phyloP scores from a whole-genome alignment of 2,797 vertebrate species.

The Pteropus rufus region DNA sequence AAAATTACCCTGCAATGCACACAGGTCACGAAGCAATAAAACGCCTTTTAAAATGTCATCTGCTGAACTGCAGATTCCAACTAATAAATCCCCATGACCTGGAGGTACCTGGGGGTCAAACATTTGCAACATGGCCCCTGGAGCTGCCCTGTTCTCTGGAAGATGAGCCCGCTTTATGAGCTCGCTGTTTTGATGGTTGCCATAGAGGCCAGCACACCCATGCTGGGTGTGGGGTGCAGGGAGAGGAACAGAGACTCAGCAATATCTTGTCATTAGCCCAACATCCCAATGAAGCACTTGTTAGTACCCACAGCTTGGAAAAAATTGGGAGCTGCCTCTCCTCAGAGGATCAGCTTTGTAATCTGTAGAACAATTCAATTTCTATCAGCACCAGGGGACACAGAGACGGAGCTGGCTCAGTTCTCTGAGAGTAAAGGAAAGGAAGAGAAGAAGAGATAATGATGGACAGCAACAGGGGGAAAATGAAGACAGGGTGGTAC shows the following conservation, averaged over 20 bases:
- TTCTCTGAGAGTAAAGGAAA: slow-evolving; percentile 57
- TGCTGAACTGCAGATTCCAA: slow-evolving; percentile 51
- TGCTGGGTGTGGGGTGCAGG: accelerated
- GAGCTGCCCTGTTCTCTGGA: slow-evolving; percentile 8
- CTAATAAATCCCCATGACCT: slow-evolving; percentile 70
- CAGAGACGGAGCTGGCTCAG: background rate
- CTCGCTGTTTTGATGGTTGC: background rate
- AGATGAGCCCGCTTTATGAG: slow-evolving; percentile 34
- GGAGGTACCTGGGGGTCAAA: slow-evolving; percentile 64
- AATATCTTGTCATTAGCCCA: slow-evolving; percentile 3
- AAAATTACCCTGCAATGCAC: slow-evolving; percentile 34
- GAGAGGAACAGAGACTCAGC: background rate
- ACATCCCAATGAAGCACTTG: background rate
- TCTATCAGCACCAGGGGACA: slow-evolving; percentile 61
- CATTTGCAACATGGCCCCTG: slow-evolving; percentile 41
- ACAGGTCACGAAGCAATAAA: slow-evolving; percentile 67
- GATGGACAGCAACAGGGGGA: background rate
- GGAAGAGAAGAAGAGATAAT: slow-evolving; percentile 9
- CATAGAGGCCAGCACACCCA: background rate
- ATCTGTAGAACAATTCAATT: slow-evolving; percentile 43
- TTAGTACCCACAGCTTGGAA: background rate
- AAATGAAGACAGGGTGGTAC: accelerated
- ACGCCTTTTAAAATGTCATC: slow-evolving; percentile 73
- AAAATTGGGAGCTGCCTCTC: background rate
- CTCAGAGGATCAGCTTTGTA: background rate